These are phyloP conservation scores for Andrena camellia DNA, from an alignment of 2,888 invertebrate genomes.

Conservation along the genomic window DNA sequence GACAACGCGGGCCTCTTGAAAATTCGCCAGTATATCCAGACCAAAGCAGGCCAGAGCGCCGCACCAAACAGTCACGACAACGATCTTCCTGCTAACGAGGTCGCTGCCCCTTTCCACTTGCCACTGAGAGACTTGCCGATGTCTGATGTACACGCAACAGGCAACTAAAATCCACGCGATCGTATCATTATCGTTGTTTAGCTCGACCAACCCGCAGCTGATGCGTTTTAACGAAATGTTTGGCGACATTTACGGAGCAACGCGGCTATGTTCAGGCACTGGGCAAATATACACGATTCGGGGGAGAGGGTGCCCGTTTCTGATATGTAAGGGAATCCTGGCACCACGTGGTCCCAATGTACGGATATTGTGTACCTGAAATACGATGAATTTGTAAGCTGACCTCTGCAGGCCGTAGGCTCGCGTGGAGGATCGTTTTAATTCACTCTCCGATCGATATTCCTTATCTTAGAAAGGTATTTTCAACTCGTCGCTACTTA, in stretches of 20 bases:
- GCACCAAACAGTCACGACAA: conserved; percentile 82
- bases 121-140: conserved; percentile 86
- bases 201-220: background rate
- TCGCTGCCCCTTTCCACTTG: conserved; percentile 73
- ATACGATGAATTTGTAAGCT: conserved; percentile 8
- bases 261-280: conserved; percentile 87
- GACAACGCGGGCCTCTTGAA: conserved; percentile 87
- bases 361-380: conserved; percentile 83
- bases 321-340: conserved; percentile 87
- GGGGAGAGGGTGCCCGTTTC: conserved; percentile 88
- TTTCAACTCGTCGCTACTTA: no score
- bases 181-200: background rate
- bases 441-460: background rate
- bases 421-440: background rate
- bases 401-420: background rate
- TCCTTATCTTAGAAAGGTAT: background rate
- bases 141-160: conserved; percentile 86
- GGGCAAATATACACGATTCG: conserved; percentile 89
- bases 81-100: conserved; percentile 65
- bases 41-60: conserved; percentile 87
- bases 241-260: conserved; percentile 84
- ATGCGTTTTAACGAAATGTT: conserved; percentile 7
- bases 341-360: conserved; percentile 85
- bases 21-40: conserved; percentile 87
- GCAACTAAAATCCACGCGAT: conserved; percentile 82